These are phyloP conservation scores for Plagiodera versicolora DNA, from an alignment of 2,888 invertebrate genomes.

Conservation along the genomic window DNA sequence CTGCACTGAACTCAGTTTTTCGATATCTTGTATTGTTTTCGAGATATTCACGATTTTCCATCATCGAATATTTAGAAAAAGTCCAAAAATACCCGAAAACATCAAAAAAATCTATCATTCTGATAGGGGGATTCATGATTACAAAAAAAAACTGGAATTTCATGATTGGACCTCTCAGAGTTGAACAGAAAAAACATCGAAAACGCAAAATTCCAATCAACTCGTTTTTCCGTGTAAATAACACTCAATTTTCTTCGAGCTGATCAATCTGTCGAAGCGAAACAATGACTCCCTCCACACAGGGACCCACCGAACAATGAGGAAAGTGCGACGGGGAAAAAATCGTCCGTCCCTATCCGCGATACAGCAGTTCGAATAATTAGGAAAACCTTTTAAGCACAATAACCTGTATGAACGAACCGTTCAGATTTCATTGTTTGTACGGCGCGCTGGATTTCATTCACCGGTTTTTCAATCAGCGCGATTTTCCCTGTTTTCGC, in stretches of 20 bases:
- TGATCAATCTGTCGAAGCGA: not conserved
- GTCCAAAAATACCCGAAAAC: too few species aligned
- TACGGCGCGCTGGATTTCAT: constrained; percentile 24
- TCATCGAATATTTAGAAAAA: too few species aligned
- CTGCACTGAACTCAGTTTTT: too few species aligned
- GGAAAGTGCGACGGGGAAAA: not conserved
- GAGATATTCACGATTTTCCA: too few species aligned
- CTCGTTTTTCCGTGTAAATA: not conserved
- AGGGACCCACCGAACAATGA: not conserved
- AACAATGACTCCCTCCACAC: not conserved
- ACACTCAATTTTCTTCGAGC: not conserved
- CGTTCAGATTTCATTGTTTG: constrained; percentile 28
- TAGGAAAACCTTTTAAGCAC: constrained; percentile 29
- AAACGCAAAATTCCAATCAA: too few species aligned
- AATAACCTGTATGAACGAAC: constrained; percentile 26
- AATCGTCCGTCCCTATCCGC: not conserved
- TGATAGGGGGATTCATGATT: too few species aligned
- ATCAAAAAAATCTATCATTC: too few species aligned
- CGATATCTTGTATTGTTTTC: too few species aligned
- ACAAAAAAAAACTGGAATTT: too few species aligned
- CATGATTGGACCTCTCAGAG: too few species aligned
- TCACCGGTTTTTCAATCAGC: constrained; percentile 32
- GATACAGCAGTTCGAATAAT: constrained; percentile 27
- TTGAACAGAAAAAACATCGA: too few species aligned
- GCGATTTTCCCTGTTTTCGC: constrained; percentile 37